Percentiles rank a stretch among this genome's conserved stretches.
phyloP scores from a whole-genome alignment of 2,888 invertebrate genomes.

The Pegoplata infirma region DNA sequence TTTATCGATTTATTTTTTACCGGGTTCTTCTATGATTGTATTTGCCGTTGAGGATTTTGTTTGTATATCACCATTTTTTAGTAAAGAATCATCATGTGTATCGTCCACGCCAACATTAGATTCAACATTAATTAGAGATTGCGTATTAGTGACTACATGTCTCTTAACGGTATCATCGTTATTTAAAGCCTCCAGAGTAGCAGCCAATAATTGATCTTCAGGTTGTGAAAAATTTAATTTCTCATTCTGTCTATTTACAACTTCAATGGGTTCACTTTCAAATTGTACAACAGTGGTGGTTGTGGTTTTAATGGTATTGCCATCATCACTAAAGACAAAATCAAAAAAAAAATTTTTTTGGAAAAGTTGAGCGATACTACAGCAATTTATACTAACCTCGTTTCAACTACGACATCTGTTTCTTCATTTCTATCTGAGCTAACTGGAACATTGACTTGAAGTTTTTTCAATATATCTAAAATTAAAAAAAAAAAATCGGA shows the following conservation, averaged over 20 bases:
- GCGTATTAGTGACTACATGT: conserved; percentile 22
- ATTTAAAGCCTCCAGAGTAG: neutral
- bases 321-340: conserved; percentile 27
- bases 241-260: neutral
- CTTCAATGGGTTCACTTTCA: neutral
- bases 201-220: conserved; percentile 38
- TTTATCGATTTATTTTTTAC: conserved; percentile 1
- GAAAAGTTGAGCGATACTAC: neutral
- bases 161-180: neutral
- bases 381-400: conserved; percentile 15
- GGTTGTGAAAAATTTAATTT: neutral
- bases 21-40: conserved; percentile 5
- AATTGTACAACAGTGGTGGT: neutral
- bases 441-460: conserved; percentile 35
- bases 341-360: neutral
- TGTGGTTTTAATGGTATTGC: conserved; percentile 5
- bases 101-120: neutral
- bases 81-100: conserved; percentile 27
- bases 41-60: neutral
- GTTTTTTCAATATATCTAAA: conserved; percentile 26
- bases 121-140: conserved; percentile 24
- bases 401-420: conserved; percentile 19
- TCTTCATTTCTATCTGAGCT: neutral
- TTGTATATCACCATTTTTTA: conserved; percentile 31
- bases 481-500: too few relatives aligned